Evolutionary conservation across 2,888 invertebrate species (phyloP).

Genomic region (Leptinotarsa haldemani): DNA sequence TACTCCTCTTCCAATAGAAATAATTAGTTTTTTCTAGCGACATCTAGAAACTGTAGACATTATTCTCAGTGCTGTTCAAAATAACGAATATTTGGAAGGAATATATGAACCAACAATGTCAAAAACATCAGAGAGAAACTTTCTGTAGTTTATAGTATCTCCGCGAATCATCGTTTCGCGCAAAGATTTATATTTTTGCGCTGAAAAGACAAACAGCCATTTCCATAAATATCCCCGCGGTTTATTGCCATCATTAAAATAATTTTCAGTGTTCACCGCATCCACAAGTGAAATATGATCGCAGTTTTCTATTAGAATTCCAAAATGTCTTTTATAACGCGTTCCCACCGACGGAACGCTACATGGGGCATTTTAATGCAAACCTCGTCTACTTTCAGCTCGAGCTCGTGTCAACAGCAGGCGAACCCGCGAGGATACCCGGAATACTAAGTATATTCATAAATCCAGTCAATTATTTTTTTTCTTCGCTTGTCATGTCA

Average conservation of each 20-base stretch:
- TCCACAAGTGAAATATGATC: constrained; percentile 61
- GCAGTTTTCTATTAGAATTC: constrained; percentile 62
- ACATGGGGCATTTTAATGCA: constrained; percentile 57
- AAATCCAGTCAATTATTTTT: constrained; percentile 47
- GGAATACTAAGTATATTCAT: constrained; percentile 50
- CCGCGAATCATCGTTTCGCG: neutral
- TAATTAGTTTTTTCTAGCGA: too few species aligned
- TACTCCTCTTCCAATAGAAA: too few species aligned
- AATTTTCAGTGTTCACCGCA: constrained; percentile 61
- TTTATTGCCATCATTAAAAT: constrained; percentile 63
- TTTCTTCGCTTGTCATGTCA: constrained; percentile 25
- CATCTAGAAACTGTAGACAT: too few species aligned
- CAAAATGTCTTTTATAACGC: constrained; percentile 57
- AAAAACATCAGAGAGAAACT: neutral
- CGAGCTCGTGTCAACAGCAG: constrained; percentile 48
- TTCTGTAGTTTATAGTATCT: constrained; percentile 6
- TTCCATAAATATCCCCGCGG: constrained; percentile 58
- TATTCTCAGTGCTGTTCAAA: too few species aligned
- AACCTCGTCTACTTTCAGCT: constrained; percentile 42
- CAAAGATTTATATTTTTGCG: constrained; percentile 26
- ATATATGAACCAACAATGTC: neutral
- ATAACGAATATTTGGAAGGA: neutral
- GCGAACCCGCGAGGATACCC: constrained; percentile 40
- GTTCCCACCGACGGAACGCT: constrained; percentile 52
- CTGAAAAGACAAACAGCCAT: constrained; percentile 45